Conservation (phyloP, 2,113 vertebrate species). For the Elgaria multicarinata region DNA sequence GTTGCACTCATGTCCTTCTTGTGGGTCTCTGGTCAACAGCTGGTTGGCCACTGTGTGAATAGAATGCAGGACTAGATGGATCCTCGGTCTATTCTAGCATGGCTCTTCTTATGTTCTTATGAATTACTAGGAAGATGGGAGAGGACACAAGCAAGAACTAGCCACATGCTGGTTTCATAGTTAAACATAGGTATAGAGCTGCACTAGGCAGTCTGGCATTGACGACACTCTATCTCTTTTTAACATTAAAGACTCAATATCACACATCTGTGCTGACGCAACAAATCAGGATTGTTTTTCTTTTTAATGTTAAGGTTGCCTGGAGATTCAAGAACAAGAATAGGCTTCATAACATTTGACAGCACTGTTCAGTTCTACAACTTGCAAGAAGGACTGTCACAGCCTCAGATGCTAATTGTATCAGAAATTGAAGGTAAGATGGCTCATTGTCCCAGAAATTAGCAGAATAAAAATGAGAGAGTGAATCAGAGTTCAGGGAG, state of each 20-base stretch:
- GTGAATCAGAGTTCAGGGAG: not conserved
- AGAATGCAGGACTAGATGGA: no score
- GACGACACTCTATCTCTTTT: not conserved
- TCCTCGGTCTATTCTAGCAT: no score
- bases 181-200: not conserved
- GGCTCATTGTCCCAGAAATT: not conserved
- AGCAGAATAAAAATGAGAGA: slow-evolving; percentile 25
- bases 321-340: slow-evolving; percentile 90
- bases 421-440: slow-evolving; percentile 95
- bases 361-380: slow-evolving; percentile 98
- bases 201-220: not conserved
- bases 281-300: not conserved
- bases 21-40: no score
- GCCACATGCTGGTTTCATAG: no score
- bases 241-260: not conserved
- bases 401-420: slow-evolving; percentile 97
- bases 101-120: no score
- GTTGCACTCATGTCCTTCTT: no score
- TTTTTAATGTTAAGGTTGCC: slow-evolving; percentile 85
- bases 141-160: not conserved
- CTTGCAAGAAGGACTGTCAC: slow-evolving; percentile 93
- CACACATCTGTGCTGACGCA: not conserved
- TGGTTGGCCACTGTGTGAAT: no score
- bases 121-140: not conserved
- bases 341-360: slow-evolving; percentile 97